Conservation (phyloP, 1,140 invertebrate species). For the Proales similis region DNA sequence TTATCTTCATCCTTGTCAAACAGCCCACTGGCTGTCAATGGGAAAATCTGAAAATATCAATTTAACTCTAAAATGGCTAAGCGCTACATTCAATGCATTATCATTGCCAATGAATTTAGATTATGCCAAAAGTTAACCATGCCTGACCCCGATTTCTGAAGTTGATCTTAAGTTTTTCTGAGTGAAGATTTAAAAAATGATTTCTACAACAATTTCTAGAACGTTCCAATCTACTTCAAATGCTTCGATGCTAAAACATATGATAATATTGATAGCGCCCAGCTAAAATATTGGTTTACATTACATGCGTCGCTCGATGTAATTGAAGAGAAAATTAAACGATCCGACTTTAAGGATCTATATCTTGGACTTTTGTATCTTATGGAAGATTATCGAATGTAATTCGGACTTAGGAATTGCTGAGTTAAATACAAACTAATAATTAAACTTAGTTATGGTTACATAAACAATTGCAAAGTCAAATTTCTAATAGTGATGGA, state of each 20-base stretch:
- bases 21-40: constrained; percentile 44
- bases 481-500: constrained; percentile 92
- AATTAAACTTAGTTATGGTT: constrained; percentile 69
- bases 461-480: constrained; percentile 91
- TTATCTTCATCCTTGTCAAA: constrained; percentile 50
- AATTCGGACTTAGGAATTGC: constrained; percentile 51
- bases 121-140: no score
- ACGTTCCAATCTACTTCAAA: constrained; percentile 28
- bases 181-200: neutral
- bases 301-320: constrained; percentile 88
- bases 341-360: constrained; percentile 63
- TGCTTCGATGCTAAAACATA: no score
- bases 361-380: constrained; percentile 84
- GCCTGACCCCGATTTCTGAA: no score
- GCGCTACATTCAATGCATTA: constrained; percentile 13
- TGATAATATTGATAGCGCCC: no score
- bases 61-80: constrained; percentile 34
- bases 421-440: neutral
- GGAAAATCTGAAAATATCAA: constrained; percentile 23
- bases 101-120: constrained; percentile 8
- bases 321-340: constrained; percentile 78
- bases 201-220: constrained; percentile 10
- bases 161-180: neutral
- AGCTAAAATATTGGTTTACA: constrained; percentile 81
- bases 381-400: constrained; percentile 95